phyloP scores from a whole-genome alignment of 2,888 invertebrate species.

The Limnephilus auricula region DNA sequence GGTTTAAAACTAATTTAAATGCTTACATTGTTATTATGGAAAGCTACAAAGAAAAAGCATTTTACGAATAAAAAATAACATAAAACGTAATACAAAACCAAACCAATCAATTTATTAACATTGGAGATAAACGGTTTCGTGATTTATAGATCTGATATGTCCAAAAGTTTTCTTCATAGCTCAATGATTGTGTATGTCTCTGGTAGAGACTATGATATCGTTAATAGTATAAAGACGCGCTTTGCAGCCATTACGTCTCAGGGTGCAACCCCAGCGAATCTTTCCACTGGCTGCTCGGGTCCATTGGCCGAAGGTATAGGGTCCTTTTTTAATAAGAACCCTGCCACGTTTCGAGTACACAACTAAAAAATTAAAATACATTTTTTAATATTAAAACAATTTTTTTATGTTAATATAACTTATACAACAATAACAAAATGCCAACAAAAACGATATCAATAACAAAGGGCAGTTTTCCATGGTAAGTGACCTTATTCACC shows the following conservation, averaged over 20 bases:
- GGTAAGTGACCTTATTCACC: too few relatives aligned
- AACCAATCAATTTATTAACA: neutral
- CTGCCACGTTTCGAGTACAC: neutral
- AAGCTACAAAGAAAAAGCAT: too few relatives aligned
- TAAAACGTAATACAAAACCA: too few relatives aligned
- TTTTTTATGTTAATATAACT: neutral
- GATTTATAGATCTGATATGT: neutral
- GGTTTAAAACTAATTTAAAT: too few relatives aligned
- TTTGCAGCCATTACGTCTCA: neutral
- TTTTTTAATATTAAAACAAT: too few relatives aligned
- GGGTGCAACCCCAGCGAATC: neutral
- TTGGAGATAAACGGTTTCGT: neutral
- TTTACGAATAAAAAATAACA: too few relatives aligned
- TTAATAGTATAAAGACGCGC: neutral
- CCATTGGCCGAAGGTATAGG: neutral
- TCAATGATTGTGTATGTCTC: neutral
- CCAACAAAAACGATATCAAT: too few relatives aligned
- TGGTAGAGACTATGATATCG: neutral
- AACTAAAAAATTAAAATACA: neutral
- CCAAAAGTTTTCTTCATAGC: neutral
- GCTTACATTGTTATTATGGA: too few relatives aligned
- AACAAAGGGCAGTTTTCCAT: too few relatives aligned
- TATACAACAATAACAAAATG: too few relatives aligned
- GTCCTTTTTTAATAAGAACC: neutral
- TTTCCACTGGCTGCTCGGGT: neutral